phyloP scores from a whole-genome alignment of 2,888 invertebrate genomes.

The Parascotia fuliginaria region DNA sequence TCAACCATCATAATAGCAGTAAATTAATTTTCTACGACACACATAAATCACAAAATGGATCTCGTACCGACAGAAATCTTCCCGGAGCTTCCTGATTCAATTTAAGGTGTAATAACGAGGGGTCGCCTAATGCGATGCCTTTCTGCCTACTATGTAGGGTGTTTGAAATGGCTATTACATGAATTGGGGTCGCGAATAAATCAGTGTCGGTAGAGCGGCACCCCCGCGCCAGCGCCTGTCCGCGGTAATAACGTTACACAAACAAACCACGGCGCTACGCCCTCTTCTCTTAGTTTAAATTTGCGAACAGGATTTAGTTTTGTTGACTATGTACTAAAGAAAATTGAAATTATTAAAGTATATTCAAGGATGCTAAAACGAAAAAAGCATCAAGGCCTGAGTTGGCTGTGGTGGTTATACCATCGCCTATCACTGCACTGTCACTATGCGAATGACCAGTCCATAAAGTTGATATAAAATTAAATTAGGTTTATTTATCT shows the following conservation, averaged over 20 bases:
- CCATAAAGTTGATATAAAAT: too few species aligned
- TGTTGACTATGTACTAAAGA: too few species aligned
- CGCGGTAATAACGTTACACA: slow-evolving; percentile 14
- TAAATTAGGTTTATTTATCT: too few species aligned
- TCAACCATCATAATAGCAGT: not conserved
- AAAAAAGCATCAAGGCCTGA: too few species aligned
- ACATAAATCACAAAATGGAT: slow-evolving; percentile 15
- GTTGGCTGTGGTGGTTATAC: too few species aligned
- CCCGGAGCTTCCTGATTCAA: slow-evolving; percentile 16
- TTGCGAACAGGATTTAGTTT: too few species aligned
- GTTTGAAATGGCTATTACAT: slow-evolving; percentile 39
- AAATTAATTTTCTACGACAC: slow-evolving; percentile 6
- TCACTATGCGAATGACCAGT: too few species aligned
- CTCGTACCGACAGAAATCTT: slow-evolving; percentile 4
- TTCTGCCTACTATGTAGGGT: slow-evolving; percentile 19
- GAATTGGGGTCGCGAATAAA: slow-evolving; percentile 47
- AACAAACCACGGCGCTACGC: slow-evolving; percentile 9
- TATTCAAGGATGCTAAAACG: too few species aligned
- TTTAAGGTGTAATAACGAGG: slow-evolving; percentile 27
- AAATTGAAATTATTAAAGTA: too few species aligned
- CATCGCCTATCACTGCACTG: too few species aligned
- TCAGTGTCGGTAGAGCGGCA: slow-evolving; percentile 35
- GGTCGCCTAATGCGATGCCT: slow-evolving; percentile 12
- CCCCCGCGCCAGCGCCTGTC: slow-evolving; percentile 14
- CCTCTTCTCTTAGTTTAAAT: slow-evolving; percentile 5